Base-by-base conservation (phyloP, 2,113 vertebrate species). In the Ondatra zibethicus region DNA sequence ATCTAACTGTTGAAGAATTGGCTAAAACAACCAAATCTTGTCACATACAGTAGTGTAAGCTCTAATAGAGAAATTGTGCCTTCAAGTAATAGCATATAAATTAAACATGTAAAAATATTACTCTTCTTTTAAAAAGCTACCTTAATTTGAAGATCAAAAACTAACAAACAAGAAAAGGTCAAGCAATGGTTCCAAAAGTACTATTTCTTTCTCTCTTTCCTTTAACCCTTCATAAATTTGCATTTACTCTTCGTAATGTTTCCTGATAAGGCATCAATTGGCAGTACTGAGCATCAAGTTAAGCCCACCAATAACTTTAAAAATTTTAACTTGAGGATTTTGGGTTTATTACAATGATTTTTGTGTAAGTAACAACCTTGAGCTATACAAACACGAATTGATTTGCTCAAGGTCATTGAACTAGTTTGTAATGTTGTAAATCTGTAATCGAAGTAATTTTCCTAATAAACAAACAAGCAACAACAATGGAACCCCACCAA, bases 391-490 rank as follows among this genome's bases (percentile, higher is more conserved):
- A 82, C 8, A 19, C 75, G 68, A 65, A 80, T 50, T 76, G 73
- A 76, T 97, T 97, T 77, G 4, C 17, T 95, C n/a, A 94, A 73
- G 42, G 75, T 88, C 61, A 72, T 63, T 14, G 61, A 96, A 27
- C n/a, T 81, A 47, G 29, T 94, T 89, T 73, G 10, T 94, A 3
- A 61, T 85, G 82, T 31, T 81, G 2, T 90, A 89, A 96, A 91
- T 92, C 82, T 5, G 36, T 50, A 93, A 91, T 88, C 47, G 25
- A n/a, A 47, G 9, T 7, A 70, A n/a, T 84, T 92, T 96, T n/a
- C 55, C 19, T n/a, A 19, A 93, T 55, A 3, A 61, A 33, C 4
- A 27, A 29, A 80, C 23, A 52, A 82, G n/a, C 33, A 45, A 27
- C 36, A 61, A 85, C 36, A 45, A 65, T 12, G 11, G 45, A 85